Evolutionary conservation across 1,140 invertebrate species (phyloP).

Genomic region (Acromyrmex echinatior): DNA sequence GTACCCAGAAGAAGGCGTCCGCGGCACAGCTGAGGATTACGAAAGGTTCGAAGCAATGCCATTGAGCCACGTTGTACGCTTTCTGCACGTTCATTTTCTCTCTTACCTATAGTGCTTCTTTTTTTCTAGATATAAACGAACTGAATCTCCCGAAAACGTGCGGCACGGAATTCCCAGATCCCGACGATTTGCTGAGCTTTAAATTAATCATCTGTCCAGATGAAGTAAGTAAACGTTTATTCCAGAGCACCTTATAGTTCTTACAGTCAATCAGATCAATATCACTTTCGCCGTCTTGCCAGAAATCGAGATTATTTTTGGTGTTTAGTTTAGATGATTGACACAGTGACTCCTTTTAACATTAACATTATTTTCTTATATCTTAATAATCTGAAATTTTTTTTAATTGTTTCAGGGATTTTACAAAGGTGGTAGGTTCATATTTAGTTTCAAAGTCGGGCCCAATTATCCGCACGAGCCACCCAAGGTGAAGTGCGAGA

Average conservation of each 20-base stretch:
- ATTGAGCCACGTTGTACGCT: no score
- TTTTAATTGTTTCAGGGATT: constrained; percentile 91
- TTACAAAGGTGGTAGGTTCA: constrained; percentile 97
- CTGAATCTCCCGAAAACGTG: constrained; percentile 99
- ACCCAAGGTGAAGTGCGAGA: constrained; percentile 98
- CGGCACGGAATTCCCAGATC: constrained; percentile 97
- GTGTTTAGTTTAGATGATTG: background rate
- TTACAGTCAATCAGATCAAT: background rate
- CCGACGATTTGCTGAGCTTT: constrained; percentile 98
- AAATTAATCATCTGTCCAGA: constrained; percentile 98
- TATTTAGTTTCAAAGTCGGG: constrained; percentile 99
- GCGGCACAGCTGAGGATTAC: constrained; percentile 98
- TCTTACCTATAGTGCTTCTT: background rate
- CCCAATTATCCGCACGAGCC: constrained; percentile 98
- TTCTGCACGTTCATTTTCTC: background rate
- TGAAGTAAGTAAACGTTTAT: constrained; percentile 89
- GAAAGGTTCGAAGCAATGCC: constrained; percentile 91
- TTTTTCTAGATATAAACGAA: constrained; percentile 97
- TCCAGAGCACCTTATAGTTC: background rate
- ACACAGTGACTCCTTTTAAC: background rate
- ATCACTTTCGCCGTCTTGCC: background rate
- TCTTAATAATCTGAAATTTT: background rate
- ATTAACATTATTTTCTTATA: background rate
- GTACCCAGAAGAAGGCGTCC: constrained; percentile 96
- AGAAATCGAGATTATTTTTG: background rate